A percentile compares a stretch with the other conserved stretches of the same genome.
Conservation (phyloP, 2,797 vertebrate genomes). For the Mormyrops boulengeri region DNA sequence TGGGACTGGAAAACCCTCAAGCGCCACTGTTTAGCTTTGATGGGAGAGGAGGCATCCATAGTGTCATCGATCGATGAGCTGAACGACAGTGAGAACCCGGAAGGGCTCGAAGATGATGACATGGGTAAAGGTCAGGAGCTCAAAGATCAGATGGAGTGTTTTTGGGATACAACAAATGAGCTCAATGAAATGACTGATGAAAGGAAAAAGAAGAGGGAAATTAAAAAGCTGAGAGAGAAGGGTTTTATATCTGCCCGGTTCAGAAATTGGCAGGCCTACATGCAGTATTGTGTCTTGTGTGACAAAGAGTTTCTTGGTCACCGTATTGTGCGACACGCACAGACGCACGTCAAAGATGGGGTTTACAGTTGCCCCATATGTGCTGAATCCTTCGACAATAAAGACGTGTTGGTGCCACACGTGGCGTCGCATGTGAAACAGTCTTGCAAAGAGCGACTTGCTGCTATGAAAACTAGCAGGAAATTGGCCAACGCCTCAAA, state of each 20-base stretch:
- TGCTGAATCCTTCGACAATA: slow-evolving; percentile 82
- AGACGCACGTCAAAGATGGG: slow-evolving; percentile 84
- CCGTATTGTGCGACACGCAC: slow-evolving; percentile 90
- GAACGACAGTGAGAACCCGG: slow-evolving; percentile 83
- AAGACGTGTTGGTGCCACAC: slow-evolving; percentile 87
- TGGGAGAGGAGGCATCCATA: slow-evolving; percentile 96
- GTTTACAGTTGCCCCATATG: slow-evolving; percentile 92
- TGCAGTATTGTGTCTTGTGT: slow-evolving; percentile 96
- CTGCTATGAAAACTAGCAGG: slow-evolving; percentile 83
- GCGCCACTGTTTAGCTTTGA: slow-evolving; percentile 85
- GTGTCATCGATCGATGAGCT: slow-evolving; percentile 93
- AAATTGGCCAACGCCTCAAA: slow-evolving; percentile 72
- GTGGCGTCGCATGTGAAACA: slow-evolving; percentile 91
- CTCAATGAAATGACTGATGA: slow-evolving; percentile 68
- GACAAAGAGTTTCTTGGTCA: slow-evolving; percentile 97
- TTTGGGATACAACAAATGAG: slow-evolving; percentile 68
- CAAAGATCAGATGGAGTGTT: slow-evolving; percentile 65
- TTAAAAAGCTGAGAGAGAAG: slow-evolving; percentile 84
- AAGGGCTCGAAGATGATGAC: slow-evolving; percentile 74
- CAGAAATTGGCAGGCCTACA: slow-evolving; percentile 95
- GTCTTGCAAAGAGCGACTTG: slow-evolving; percentile 88
- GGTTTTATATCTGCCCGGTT: slow-evolving; percentile 90
- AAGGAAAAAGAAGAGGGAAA: slow-evolving; percentile 81
- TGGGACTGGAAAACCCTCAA: slow-evolving; percentile 99
- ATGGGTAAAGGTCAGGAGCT: slow-evolving; percentile 53